A percentile compares a stretch with the other conserved stretches of the same genome.
Conservation (phyloP, 2,113 vertebrate genomes). For the Cyphomyrus discorhynchus region DNA sequence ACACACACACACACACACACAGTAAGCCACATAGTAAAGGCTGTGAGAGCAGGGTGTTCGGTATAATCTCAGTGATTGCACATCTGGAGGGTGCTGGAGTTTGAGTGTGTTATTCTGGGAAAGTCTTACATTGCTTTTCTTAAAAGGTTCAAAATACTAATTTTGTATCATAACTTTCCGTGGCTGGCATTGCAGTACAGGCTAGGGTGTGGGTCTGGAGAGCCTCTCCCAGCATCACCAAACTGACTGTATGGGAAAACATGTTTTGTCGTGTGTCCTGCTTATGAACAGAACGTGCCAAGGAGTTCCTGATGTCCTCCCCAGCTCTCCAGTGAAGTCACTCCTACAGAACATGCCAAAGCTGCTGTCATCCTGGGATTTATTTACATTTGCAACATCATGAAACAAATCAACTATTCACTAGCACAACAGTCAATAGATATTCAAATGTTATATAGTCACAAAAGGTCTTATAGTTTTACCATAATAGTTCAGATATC, state of each 20-base stretch:
- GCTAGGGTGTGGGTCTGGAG: not conserved
- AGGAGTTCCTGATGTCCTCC: not conserved
- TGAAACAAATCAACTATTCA: not conserved
- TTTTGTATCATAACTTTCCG: not conserved
- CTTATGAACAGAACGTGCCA: not conserved
- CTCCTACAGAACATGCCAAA: not conserved
- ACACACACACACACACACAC: not conserved
- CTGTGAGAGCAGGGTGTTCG: not conserved
- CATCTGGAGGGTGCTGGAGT: not conserved
- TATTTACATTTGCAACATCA: not conserved
- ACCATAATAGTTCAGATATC: not conserved
- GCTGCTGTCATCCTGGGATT: not conserved
- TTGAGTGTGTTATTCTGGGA: not conserved
- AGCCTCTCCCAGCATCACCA: not conserved
- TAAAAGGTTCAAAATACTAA: not conserved
- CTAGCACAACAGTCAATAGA: not conserved
- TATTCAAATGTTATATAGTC: not conserved
- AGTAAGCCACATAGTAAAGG: not conserved
- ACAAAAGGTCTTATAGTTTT: not conserved
- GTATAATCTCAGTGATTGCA: not conserved
- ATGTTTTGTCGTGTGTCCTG: not conserved
- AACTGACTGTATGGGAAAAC: not conserved
- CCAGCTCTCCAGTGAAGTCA: not conserved
- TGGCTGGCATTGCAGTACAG: not conserved
- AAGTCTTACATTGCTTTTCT: not conserved